Percentiles rank a stretch among this genome's conserved stretches.
phyloP scores from a whole-genome alignment of 2,888 invertebrate genomes.

The Lepidocyrtoides sp. region DNA sequence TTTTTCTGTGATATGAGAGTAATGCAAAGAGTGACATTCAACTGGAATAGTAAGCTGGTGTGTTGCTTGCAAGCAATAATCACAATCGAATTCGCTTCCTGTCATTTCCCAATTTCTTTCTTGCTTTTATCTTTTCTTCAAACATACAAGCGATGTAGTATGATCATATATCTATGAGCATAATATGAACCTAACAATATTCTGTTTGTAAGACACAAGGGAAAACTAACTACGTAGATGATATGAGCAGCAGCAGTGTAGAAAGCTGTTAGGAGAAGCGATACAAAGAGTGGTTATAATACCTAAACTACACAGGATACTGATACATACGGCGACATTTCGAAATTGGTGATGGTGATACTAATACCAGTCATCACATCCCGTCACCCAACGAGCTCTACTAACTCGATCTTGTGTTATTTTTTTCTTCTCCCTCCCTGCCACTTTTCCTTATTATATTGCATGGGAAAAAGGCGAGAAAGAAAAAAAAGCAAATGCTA shows the following conservation, averaged over 20 bases:
- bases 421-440: not conserved
- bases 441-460: constrained; percentile 21
- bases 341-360: constrained; percentile 23
- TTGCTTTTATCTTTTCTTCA: constrained; percentile 17
- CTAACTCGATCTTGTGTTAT: constrained; percentile 27
- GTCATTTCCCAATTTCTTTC: constrained; percentile 70
- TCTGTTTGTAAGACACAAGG: constrained; percentile 19
- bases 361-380: constrained; percentile 59
- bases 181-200: not conserved
- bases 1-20: too few species aligned
- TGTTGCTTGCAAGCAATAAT: too few species aligned
- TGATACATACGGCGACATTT: constrained; percentile 21
- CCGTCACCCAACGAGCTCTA: constrained; percentile 27
- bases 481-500: not conserved
- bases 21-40: too few species aligned
- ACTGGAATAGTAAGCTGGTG: too few species aligned
- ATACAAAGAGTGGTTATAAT: constrained; percentile 27
- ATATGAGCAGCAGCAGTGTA: too few species aligned
- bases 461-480: not conserved
- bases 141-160: too few species aligned
- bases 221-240: too few species aligned
- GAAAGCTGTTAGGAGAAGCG: too few species aligned
- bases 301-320: not conserved
- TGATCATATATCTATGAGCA: not conserved
- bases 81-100: constrained; percentile 77